A percentile compares a stretch with the other conserved stretches of the same genome.
These are phyloP conservation scores for Cossypha niveicapilla DNA, from an alignment of 2,797 vertebrate species.

Conservation along the genomic window DNA sequence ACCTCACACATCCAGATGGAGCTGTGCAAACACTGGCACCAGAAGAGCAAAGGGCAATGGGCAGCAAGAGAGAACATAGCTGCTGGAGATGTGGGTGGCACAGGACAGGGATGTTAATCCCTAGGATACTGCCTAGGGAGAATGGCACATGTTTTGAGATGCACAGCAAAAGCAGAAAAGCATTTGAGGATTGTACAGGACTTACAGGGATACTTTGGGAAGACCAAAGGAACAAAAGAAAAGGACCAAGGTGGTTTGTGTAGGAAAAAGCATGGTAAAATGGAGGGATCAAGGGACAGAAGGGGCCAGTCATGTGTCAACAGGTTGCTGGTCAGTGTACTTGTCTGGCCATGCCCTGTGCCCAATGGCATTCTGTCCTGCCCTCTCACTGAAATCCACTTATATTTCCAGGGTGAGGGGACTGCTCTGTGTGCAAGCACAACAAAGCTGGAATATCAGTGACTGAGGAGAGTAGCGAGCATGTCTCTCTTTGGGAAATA, in stretches of 20 bases:
- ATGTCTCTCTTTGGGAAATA: fast-evolving
- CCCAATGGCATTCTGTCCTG: not conserved
- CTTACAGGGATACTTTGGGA: fast-evolving
- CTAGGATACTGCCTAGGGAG: not conserved
- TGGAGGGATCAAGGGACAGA: not conserved
- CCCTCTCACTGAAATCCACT: not conserved
- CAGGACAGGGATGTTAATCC: not conserved
- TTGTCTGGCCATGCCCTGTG: fast-evolving
- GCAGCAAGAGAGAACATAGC: not conserved
- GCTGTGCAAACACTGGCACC: fast-evolving
- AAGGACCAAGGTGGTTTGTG: not conserved
- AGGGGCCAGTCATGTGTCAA: fast-evolving
- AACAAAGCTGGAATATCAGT: not conserved
- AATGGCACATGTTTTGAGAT: fast-evolving
- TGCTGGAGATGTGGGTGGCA: not conserved
- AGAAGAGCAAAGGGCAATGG: not conserved
- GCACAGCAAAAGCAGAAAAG: not conserved
- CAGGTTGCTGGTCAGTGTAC: not conserved
- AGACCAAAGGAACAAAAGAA: not conserved
- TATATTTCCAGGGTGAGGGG: not conserved
- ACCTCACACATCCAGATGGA: not conserved
- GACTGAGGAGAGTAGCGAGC: fast-evolving
- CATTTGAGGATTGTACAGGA: not conserved
- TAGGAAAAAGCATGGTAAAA: not conserved
- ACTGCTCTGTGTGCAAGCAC: not conserved